These are phyloP conservation scores for Apeira syringaria DNA, from an alignment of 2,888 invertebrate genomes.

Conservation along the genomic window DNA sequence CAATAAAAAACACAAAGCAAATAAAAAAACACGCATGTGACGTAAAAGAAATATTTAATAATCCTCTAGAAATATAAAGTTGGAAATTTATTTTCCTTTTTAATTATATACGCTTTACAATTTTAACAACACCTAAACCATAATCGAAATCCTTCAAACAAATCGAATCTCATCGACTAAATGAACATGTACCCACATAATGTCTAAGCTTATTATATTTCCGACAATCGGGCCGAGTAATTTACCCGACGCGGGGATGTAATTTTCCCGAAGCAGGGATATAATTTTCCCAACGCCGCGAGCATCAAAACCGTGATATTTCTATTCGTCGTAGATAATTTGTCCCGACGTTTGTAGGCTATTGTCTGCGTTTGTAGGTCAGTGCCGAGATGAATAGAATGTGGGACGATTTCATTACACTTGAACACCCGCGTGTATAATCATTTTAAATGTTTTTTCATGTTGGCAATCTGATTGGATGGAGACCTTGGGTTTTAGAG, in stretches of 20 bases:
- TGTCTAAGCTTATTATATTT: slow-evolving; percentile 20
- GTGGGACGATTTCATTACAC: slow-evolving; percentile 20
- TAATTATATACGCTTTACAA: too few species aligned
- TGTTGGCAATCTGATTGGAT: slow-evolving; percentile 1
- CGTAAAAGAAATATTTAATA: too few species aligned
- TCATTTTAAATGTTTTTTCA: slow-evolving; percentile 14
- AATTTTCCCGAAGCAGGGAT: slow-evolving; percentile 4
- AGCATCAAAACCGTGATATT: slow-evolving; percentile 40
- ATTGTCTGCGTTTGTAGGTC: slow-evolving; percentile 31
- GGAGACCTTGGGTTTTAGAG: not conserved
- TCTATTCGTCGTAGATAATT: slow-evolving; percentile 29
- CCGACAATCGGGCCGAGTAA: slow-evolving; percentile 20
- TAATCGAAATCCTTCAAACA: slow-evolving; percentile 18
- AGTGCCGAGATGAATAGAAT: slow-evolving; percentile 22
- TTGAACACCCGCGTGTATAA: slow-evolving; percentile 15
- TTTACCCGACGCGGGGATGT: slow-evolving; percentile 12
- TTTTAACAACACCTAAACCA: slow-evolving; percentile 4
- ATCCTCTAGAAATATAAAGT: too few species aligned
- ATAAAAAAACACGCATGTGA: too few species aligned
- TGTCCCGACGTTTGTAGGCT: slow-evolving; percentile 17
- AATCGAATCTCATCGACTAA: slow-evolving; percentile 15
- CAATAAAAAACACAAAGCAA: too few species aligned
- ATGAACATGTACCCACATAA: slow-evolving; percentile 21
- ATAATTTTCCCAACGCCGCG: slow-evolving; percentile 15
- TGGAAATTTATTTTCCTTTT: too few species aligned